These are phyloP conservation scores for Pedetes capensis DNA, from an alignment of 2,113 vertebrate genomes.

Conservation along the genomic window DNA sequence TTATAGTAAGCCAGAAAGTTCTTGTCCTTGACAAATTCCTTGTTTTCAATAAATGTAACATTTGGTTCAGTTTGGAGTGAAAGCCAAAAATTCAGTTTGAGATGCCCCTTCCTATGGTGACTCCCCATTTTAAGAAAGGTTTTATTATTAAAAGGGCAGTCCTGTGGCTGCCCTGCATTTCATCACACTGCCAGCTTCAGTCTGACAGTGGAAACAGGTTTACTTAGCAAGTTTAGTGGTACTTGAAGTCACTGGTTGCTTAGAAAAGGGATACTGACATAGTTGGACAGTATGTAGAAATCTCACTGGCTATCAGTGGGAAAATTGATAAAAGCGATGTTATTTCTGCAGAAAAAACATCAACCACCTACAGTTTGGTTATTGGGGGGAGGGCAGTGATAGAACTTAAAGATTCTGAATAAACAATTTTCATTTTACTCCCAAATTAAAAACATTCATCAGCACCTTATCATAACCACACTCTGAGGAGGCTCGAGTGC, in stretches of 20 bases:
- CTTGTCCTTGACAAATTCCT: not conserved
- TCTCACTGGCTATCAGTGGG: not conserved
- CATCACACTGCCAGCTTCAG: not conserved
- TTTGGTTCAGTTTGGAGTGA: not conserved
- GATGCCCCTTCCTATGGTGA: not conserved
- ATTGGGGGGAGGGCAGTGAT: no score
- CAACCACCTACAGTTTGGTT: no score
- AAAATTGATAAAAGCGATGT: not conserved
- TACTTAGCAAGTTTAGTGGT: not conserved
- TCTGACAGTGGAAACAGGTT: not conserved
- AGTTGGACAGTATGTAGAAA: not conserved
- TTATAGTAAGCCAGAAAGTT: not conserved
- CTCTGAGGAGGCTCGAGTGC: not conserved
- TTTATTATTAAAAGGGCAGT: constrained; percentile 7
- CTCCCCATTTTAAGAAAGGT: not conserved
- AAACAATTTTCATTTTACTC: not conserved
- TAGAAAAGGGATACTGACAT: not conserved
- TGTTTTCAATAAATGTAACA: constrained; percentile 26
- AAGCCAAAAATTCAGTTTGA: not conserved
- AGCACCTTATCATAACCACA: not conserved
- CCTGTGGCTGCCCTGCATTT: not conserved
- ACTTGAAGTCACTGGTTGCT: not conserved
- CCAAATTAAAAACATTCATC: not conserved
- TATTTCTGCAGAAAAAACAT: constrained; percentile 11
- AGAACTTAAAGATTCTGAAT: not conserved